Percentiles rank a stretch among this genome's conserved stretches.
Evolutionary conservation across 2,888 invertebrate species (phyloP).

Genomic region (Theodoxus fluviatilis): DNA sequence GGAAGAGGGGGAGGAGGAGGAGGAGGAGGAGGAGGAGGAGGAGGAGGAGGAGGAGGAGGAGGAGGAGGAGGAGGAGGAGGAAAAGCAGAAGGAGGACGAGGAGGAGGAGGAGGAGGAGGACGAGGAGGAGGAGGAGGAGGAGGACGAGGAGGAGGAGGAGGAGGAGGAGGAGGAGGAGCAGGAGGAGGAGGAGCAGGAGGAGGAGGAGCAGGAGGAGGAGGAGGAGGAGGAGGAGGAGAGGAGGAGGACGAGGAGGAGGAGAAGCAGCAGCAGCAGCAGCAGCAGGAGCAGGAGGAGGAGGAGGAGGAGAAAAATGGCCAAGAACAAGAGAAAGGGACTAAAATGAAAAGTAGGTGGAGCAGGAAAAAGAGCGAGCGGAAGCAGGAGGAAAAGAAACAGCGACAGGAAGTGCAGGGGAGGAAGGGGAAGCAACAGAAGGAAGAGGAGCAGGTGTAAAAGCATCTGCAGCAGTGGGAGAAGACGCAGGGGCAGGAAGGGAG

Average conservation of each 20-base stretch:
- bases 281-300: not conserved
- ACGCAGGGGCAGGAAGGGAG: not conserved
- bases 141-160: not conserved
- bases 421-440: not conserved
- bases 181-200: not conserved
- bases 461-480: not conserved
- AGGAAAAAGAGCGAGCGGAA: not conserved
- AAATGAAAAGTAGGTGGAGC: not conserved
- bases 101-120: constrained; percentile 14
- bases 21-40: not conserved
- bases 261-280: not conserved
- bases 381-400: not conserved
- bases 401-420: not conserved
- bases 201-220: not conserved
- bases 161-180: not conserved
- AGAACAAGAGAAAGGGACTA: not conserved
- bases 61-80: not conserved
- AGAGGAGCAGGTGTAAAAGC: not conserved
- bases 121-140: not conserved
- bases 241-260: not conserved
- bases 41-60: not conserved
- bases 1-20: not conserved
- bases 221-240: not conserved
- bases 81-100: not conserved
- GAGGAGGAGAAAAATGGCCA: not conserved